Evolutionary conservation across 2,113 vertebrate species (phyloP), one percentile per base, ranked within the genome.

Genomic region (Myotis davidii): DNA sequence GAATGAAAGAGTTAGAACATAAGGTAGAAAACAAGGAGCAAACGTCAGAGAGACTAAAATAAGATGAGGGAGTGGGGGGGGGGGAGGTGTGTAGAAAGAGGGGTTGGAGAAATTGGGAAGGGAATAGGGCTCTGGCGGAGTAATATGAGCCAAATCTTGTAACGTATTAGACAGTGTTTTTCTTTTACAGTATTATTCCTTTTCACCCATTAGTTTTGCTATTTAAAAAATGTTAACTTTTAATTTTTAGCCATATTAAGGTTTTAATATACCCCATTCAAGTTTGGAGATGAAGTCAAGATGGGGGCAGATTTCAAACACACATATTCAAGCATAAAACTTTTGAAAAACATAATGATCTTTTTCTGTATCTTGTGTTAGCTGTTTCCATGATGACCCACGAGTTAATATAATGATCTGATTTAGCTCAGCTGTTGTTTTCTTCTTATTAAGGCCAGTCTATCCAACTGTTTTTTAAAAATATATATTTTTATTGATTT

Each of bases 201-300:
- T 77, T 96, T 59, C 10, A 50, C 87, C 18, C 34, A 6, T 83
- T 87, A 82, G 32, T 69, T 86, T 93, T 94, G 37, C 13, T 83
- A 73, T 85, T 73, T 48, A 72, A 83, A 42, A 56, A n/a, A 54
- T 6, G 64, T 56, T 34, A 13, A 42, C 54, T 52, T 94, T 52
- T 67, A 1, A 1, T 27, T 95, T 70, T 82, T 79, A 86, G 52
- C 50, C 3, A 5, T 83, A 5, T 78, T 72, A 34, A 8, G 25
- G 27, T 54, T 96, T 91, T 42, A 14, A 42, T 83, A 64, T 76
- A 27, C 42, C 56, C 6, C 16, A 54, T 67, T 85, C 37, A 16
- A 96, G 1, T 82, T 74, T 87, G 37, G 27, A 74, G 23, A 64
- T 52, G 29, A 65, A 64, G 16, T 96, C 56, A 61, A 61, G 16